Evolutionary conservation across 2,113 vertebrate species (phyloP).

Genomic region (Pachycephala philippinensis): DNA sequence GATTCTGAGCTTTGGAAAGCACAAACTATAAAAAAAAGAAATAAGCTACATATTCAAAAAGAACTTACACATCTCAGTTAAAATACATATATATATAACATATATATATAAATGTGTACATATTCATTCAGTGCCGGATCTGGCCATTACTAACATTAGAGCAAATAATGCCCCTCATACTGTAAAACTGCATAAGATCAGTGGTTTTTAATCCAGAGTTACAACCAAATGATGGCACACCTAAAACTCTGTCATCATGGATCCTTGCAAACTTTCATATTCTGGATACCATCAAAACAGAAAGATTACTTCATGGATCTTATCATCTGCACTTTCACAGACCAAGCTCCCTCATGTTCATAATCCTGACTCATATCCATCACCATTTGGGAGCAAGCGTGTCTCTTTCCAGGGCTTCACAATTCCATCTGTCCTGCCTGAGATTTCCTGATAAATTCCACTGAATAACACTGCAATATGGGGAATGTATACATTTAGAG

Average conservation of each 20-base stretch:
- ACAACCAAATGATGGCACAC: background rate
- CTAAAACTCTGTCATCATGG: background rate
- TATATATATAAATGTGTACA: background rate
- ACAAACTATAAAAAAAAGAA: background rate
- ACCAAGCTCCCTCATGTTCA: background rate
- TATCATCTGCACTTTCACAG: background rate
- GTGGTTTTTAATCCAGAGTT: background rate
- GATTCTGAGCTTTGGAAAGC: background rate
- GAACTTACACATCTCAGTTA: background rate
- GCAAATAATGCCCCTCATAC: background rate
- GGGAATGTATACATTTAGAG: background rate
- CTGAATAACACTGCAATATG: background rate
- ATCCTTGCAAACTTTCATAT: background rate
- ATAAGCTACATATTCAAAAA: background rate
- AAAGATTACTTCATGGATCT: background rate
- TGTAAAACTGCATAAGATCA: background rate
- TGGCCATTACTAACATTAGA: background rate
- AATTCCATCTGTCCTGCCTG: slow-evolving; percentile 1
- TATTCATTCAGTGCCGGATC: background rate
- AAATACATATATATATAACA: background rate
- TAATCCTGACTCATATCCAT: background rate
- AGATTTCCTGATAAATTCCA: slow-evolving; percentile 1
- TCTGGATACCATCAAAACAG: background rate
- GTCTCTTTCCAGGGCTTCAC: background rate
- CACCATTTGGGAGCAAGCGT: background rate